Evolutionary conservation across 2,113 vertebrate genomes (phyloP), one percentile per base, ranked within the genome.

Genomic region (Lethenteron reissneri): DNA sequence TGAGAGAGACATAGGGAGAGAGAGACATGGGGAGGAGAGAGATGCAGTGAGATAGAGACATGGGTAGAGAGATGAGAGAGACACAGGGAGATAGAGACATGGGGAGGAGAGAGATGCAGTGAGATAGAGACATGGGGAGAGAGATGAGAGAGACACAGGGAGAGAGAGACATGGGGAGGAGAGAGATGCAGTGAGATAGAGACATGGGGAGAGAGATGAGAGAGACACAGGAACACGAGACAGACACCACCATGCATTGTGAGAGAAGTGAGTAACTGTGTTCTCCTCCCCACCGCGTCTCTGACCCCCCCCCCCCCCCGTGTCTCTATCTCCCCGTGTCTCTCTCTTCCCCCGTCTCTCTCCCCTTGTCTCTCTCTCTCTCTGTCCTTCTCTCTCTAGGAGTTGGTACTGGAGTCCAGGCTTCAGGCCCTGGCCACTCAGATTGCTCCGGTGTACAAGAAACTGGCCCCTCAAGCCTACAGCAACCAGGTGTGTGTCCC

Each of bases 401-500:
- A 97, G 80, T 92, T 92, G 77, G 92, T 79, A 77, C 75, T 96
- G 71, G 94, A 95, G 74, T 77, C 83, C 76, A 88, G 88, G 77
- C 89, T 99, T 76, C 94, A 99, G 81, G 76, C 85, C 72, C 80
- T 99, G 81, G 92, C 94, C 74, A 99, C 92, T 0, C 83, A 85
- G 73, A 85, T 99, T 56, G 92, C 88, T 73, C 94, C 94, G 1
- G 78, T 99, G 71, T 99, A 99, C 78, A 86, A 87, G 79, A 77
- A 57, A 74, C 81, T 99, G 76, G 94, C 92, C 0, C 94, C 94
- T 1, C 86, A 99, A 79, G 92, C 90, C 71, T 97, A 91, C 80
- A 86, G 83, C 74, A 99, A 99, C 82, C 94, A 99, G 88, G 94
- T 99, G 78, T 76, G 78, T 73, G 58, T 12, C 15, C 58, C 5